phyloP scores from a whole-genome alignment of 2,113 vertebrate genomes.

The Heterocephalus glaber region DNA sequence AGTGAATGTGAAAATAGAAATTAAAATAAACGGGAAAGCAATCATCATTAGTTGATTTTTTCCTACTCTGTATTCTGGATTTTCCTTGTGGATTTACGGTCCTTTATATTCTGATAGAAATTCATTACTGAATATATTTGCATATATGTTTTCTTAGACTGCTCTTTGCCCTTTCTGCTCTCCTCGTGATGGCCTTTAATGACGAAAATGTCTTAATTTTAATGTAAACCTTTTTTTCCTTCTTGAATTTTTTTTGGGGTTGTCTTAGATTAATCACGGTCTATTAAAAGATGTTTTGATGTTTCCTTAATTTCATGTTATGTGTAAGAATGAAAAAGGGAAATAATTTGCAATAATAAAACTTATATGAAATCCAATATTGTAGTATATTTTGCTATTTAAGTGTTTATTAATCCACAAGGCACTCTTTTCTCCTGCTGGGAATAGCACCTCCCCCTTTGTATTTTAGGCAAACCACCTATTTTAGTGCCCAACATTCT shows the following conservation, averaged over 20 bases:
- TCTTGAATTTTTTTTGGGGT: background rate
- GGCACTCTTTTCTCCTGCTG: background rate
- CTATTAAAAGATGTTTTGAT: background rate
- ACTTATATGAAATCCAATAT: background rate
- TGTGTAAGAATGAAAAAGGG: background rate
- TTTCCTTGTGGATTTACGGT: background rate
- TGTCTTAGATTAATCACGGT: background rate
- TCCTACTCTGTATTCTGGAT: background rate
- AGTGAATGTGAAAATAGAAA: background rate
- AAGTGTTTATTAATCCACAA: background rate
- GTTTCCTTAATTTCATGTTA: constrained; percentile 8
- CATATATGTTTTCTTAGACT: background rate
- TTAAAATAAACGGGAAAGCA: background rate
- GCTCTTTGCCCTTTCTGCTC: background rate
- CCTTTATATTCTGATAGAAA: background rate
- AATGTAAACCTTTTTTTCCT: background rate
- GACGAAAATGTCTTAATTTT: background rate
- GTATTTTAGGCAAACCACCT: background rate
- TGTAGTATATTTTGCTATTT: background rate
- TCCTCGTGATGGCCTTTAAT: background rate
- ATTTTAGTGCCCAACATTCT: background rate
- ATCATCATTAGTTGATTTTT: background rate
- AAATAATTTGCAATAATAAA: background rate
- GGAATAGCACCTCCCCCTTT: background rate
- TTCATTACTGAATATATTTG: background rate